These are phyloP conservation scores for Sinhomidia bicolor DNA, from an alignment of 2,888 invertebrate genomes.

Conservation along the genomic window DNA sequence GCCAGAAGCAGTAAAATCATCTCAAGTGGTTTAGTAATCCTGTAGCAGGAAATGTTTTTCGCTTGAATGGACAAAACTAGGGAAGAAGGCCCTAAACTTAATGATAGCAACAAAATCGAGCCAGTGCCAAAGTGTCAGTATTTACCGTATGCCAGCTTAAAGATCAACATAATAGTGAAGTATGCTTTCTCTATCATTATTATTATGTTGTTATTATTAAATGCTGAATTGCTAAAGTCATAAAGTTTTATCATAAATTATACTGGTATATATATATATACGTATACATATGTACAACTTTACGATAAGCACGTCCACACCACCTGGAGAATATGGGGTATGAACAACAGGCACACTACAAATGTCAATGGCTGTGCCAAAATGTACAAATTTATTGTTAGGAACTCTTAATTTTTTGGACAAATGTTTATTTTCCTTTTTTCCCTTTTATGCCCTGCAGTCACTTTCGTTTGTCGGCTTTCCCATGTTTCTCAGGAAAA, in stretches of 20 bases:
- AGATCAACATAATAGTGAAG: too few relatives aligned
- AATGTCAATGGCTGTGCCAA: slow-evolving; percentile 37
- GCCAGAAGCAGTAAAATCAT: not conserved
- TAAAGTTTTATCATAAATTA: not conserved
- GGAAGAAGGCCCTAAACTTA: not conserved
- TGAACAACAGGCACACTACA: not conserved
- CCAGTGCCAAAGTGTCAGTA: too few relatives aligned
- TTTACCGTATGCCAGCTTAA: too few relatives aligned
- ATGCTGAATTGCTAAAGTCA: not conserved
- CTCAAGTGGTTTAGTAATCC: not conserved
- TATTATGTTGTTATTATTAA: not conserved
- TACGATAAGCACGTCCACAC: not conserved
- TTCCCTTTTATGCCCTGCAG: not conserved
- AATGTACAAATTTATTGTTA: slow-evolving; percentile 18
- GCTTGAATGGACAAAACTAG: too few relatives aligned
- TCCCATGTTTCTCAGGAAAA: not conserved
- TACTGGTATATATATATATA: too few relatives aligned
- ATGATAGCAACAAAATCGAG: too few relatives aligned
- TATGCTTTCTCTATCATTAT: not conserved
- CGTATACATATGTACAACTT: not conserved
- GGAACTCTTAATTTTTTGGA: not conserved
- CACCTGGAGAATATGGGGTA: not conserved
- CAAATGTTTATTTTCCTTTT: not conserved
- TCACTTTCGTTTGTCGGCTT: not conserved
- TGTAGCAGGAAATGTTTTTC: too few relatives aligned